Base-by-base conservation (phyloP, 2,888 invertebrate genomes). In the Orchesella flavescens region DNA sequence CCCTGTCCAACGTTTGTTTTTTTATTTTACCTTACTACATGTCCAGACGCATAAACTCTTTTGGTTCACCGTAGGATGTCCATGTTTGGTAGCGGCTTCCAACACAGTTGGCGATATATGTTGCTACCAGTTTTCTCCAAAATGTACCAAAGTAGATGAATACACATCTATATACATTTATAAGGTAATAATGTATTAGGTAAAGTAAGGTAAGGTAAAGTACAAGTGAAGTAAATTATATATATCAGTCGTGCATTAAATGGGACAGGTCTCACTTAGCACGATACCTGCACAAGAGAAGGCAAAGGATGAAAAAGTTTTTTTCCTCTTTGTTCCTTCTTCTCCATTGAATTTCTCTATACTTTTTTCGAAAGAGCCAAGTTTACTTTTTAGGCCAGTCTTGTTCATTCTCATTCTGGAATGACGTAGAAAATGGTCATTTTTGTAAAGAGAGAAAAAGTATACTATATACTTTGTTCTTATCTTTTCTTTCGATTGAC, bases 241-340 rank as follows among this genome's bases (percentile, higher is more conserved):
- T 34, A 34, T 34, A 34, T 34, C 34, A 34, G 34, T 34, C 34
- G 34, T 34, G 34, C 34, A 34, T 68, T 57, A 68, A 69, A 53
- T 66, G 19, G 76, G 82, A 83, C 76, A 83, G 72, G 76, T 83
- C 65, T 83, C 72, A 71, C 82, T 83, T 76, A 61, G 69, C 81
- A 75, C 49, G 61, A 81, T 66, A 66, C 66, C 66, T 66, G 66
- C 1, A 43, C 10, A 9, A 17, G 23, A 17, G 17, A 43, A 44
- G 68, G 73, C 59, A 74, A 24, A 43, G 63, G 61, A 63, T 74
- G 74, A 63, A 74, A 74, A 74, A 74, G 74, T 74, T 74, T 73
- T 1, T 59, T 4, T 34, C 57, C 15, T 65, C 17, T n/a, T 24
- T n/a, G 5, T 49, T 65, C 53, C 53, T 43, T 74, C 43, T 75